Base-by-base conservation (phyloP, 2,797 vertebrate species). In the Eleutherodactylus coqui region DNA sequence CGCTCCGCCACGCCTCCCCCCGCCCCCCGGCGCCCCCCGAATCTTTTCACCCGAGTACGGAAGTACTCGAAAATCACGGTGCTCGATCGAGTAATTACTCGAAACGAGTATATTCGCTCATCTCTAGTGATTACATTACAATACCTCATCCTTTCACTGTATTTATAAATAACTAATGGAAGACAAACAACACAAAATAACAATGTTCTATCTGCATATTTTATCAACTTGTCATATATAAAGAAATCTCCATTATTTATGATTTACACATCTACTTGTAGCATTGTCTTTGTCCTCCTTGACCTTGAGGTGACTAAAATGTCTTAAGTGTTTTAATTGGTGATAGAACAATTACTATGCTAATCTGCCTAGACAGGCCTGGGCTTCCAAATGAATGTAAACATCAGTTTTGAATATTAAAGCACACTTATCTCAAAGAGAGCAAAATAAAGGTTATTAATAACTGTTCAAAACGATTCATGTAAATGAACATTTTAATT, bases 351-450 rank as follows among this genome's bases (percentile, higher is more conserved):
- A 88, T 85, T 90, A 51, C 87, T 90, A 19, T 49, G 73, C 84
- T 92, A 91, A 90, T 91, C 89, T 88, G 38, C 84, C 78, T 62
- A 88, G 86, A 55, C 60, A 90, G 87, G 43, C 49, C 73, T 78
- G 83, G 88, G 75, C 89, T 51, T 47, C 79, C 87, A 85, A 79
- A 88, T 91, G 77, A 89, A 89, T 91, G 82, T 84, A 90, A 91
- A 89, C 82, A 77, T 87, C 83, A 64, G 62, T 79, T 92, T 92
- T 90, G 82, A 89, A 88, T 87, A 86, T 88, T 89, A 90, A 91
- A 88, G 83, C 75, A 72, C 67, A 89, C 91, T 91, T 90, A 88
- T 91, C 62, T 77, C 1, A 24, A 90, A 72, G 13, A 11, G 29
- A 29, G 78, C n/a, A n/a, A 17, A 62, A 43, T 38, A 47, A 47